phyloP scores from a whole-genome alignment of 2,113 vertebrate species.

The Rhea pennata region DNA sequence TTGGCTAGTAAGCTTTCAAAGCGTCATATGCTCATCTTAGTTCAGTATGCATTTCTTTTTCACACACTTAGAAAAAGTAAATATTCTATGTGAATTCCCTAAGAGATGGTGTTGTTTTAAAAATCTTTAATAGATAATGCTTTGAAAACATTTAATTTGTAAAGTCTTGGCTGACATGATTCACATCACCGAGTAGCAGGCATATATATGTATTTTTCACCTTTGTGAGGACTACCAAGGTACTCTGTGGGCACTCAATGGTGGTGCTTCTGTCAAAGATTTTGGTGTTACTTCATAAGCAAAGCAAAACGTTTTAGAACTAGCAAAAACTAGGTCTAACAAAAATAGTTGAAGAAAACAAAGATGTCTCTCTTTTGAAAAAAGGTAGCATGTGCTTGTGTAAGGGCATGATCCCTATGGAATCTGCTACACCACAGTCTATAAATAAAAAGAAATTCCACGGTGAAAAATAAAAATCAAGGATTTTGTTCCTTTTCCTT shows the following conservation, averaged over 20 bases:
- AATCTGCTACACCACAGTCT: background rate
- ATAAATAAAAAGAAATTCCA: background rate
- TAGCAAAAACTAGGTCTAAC: conserved; percentile 26
- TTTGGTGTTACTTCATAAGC: conserved; percentile 4
- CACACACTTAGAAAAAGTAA: background rate
- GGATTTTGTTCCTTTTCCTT: background rate
- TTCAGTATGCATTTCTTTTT: background rate
- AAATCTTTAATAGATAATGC: background rate
- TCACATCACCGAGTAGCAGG: background rate
- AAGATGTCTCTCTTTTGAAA: conserved; percentile 29
- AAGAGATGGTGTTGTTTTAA: background rate
- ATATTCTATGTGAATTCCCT: background rate
- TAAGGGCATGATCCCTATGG: conserved; percentile 27
- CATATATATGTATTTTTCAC: background rate
- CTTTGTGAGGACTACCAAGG: background rate
- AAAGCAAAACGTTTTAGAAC: conserved; percentile 37
- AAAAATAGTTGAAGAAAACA: conserved; percentile 52
- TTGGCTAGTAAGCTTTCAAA: background rate
- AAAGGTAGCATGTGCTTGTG: conserved; percentile 26
- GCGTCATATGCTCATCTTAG: background rate
- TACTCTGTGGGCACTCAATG: background rate
- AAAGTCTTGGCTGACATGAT: background rate
- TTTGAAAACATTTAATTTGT: background rate
- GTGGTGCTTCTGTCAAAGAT: background rate
- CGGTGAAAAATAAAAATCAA: background rate